phyloP scores from a whole-genome alignment of 2,888 invertebrate species.

The Apeira syringaria region DNA sequence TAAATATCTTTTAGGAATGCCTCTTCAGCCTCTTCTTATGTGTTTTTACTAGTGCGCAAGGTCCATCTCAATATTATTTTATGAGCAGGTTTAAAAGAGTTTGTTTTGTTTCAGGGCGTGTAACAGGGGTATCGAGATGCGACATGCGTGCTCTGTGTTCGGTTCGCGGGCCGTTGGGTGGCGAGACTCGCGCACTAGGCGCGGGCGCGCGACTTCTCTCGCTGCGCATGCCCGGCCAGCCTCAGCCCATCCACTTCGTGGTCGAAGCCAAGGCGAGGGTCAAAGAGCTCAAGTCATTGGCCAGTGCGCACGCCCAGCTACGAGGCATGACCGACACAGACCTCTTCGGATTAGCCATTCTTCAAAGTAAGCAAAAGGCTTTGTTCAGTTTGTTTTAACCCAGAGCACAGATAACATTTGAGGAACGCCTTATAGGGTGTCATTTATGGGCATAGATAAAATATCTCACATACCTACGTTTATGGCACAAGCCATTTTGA shows the following conservation, averaged over 20 bases:
- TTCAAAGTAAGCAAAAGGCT: slow-evolving; percentile 92
- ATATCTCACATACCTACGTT: no score
- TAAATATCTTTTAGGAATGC: no score
- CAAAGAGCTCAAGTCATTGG: slow-evolving; percentile 91
- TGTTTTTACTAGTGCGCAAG: no score
- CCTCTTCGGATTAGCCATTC: slow-evolving; percentile 92
- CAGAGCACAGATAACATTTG: no score
- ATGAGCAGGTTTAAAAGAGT: no score
- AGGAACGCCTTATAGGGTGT: no score
- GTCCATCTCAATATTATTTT: no score
- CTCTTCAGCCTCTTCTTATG: no score
- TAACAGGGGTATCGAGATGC: slow-evolving; percentile 81
- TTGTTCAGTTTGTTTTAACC: no score
- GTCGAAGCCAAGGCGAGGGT: slow-evolving; percentile 93
- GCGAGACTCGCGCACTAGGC: slow-evolving; percentile 87
- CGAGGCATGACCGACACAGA: slow-evolving; percentile 93
- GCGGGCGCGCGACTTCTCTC: slow-evolving; percentile 86
- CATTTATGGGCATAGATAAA: no score
- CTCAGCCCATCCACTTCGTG: slow-evolving; percentile 77
- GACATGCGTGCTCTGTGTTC: slow-evolving; percentile 91
- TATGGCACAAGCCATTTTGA: no score
- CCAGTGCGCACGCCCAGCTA: slow-evolving; percentile 90
- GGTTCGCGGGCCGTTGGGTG: slow-evolving; percentile 93
- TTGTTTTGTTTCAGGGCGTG: slow-evolving; percentile 63
- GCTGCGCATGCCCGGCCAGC: slow-evolving; percentile 84